phyloP scores from a whole-genome alignment of 2,888 invertebrate species.

The Exephanes ischioxanthus region DNA sequence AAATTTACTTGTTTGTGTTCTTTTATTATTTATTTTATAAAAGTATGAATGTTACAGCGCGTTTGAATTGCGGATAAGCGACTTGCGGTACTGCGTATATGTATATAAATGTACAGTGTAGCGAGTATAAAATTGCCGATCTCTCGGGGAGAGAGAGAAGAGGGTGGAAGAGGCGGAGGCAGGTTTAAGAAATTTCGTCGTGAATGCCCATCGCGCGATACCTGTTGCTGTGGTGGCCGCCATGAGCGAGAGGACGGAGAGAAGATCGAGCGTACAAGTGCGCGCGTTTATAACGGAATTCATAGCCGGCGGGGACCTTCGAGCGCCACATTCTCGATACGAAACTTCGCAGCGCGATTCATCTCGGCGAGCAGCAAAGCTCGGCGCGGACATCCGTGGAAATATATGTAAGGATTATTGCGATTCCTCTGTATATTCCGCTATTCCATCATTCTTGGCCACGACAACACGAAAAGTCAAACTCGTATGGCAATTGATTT shows the following conservation, averaged over 20 bases:
- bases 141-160: slow-evolving; percentile 41
- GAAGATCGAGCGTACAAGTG: slow-evolving; percentile 79
- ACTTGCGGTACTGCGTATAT: background rate
- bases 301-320: slow-evolving; percentile 79
- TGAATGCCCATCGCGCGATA: slow-evolving; percentile 58
- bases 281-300: slow-evolving; percentile 82
- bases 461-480: background rate
- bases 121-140: slow-evolving; percentile 53
- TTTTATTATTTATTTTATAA: slow-evolving; percentile 6
- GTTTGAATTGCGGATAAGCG: background rate
- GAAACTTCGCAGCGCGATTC: slow-evolving; percentile 63
- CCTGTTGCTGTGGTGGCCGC: slow-evolving; percentile 54
- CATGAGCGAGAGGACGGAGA: slow-evolving; percentile 66
- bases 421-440: background rate
- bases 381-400: slow-evolving; percentile 47
- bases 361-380: slow-evolving; percentile 32
- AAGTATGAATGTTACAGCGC: slow-evolving; percentile 30
- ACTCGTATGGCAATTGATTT: background rate
- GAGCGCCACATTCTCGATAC: slow-evolving; percentile 78
- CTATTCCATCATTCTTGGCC: background rate
- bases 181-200: slow-evolving; percentile 72
- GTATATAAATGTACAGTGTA: background rate
- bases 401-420: slow-evolving; percentile 52
- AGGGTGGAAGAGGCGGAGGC: slow-evolving; percentile 37
- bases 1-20: slow-evolving; percentile 19